phyloP scores from a whole-genome alignment of 2,888 invertebrate genomes.

The Panopea generosa region DNA sequence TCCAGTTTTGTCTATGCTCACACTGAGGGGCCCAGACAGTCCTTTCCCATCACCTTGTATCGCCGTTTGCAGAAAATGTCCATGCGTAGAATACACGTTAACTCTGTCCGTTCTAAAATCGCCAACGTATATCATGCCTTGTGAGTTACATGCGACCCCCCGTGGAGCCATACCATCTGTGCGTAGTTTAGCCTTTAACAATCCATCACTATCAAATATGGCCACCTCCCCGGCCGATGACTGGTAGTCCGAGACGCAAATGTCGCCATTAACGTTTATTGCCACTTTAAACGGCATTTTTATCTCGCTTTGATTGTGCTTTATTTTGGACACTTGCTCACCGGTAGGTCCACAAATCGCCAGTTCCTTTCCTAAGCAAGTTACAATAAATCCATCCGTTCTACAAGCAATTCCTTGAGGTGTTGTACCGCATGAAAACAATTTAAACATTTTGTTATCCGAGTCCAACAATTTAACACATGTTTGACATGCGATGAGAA shows the following conservation, averaged over 20 bases:
- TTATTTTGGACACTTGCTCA: conserved; percentile 15
- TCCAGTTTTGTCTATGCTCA: conserved; percentile 46
- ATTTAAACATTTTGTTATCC: conserved; percentile 14
- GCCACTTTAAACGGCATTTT: conserved; percentile 61
- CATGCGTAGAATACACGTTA: conserved; percentile 55
- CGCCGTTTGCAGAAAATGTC: conserved; percentile 55
- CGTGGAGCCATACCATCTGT: conserved; percentile 62
- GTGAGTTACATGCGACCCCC: conserved; percentile 47
- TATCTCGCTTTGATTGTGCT: conserved; percentile 29
- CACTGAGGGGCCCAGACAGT: conserved; percentile 55
- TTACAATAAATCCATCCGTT: conserved; percentile 36
- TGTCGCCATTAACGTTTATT: conserved; percentile 53
- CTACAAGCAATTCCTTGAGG: conserved; percentile 50
- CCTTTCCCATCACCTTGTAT: conserved; percentile 27
- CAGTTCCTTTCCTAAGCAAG: conserved; percentile 39
- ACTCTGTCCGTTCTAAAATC: conserved; percentile 57
- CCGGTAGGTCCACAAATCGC: conserved; percentile 29
- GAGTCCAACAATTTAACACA: conserved; percentile 31
- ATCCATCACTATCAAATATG: conserved; percentile 49
- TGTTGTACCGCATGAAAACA: conserved; percentile 42
- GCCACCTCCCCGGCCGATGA: conserved; percentile 51
- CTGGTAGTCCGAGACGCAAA: conserved; percentile 61
- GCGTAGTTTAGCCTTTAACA: conserved; percentile 39
- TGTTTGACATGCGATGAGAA: conserved; percentile 52
- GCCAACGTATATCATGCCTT: conserved; percentile 54